Base-by-base conservation (phyloP, 2,888 invertebrate species). In the Harpalus rufipes region DNA sequence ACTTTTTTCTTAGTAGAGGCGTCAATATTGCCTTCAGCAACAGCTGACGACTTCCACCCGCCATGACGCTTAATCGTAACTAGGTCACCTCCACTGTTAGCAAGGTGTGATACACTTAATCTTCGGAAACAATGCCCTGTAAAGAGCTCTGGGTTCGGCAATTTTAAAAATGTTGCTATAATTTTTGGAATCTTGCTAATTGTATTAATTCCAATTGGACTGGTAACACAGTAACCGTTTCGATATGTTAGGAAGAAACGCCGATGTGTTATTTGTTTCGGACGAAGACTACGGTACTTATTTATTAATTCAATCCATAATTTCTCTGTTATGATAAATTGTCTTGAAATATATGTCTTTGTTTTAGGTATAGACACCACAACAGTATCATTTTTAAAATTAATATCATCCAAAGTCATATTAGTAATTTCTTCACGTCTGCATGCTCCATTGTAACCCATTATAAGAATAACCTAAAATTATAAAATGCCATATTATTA, bases 371-470 rank as follows among this genome's bases (percentile, higher is more conserved):
- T 51, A 32, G 16, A 84, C 25, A 84, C 74, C 61, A 76, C 61
- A 79, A 68, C 56, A 56, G 78, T 18, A 39, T 68, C n/a, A 25
- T 84, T 74, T 72, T 79, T 80, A 59, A 85, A 41, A 68, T 86
- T 72, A n/a, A 86, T 51, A 32, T 87, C 80, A 16, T 85, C 39
- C 2, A 85, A 32, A 68, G 80, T 32, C 78, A 87, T 79, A 16
- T 86, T 85, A 18, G 65, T 76, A 51, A 87, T 44, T 83, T 87
- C 86, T 21, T 85, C 80, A 12, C 63, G 44, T 44, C 86, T 81
- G 58, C 86, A 86, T 6, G 87, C 86, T 32, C 87, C 86, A 44
- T 78, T 63, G 76, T 87, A 85, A 14, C 81, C 86, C 76, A 86
- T 65, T 65, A 86, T 86, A 51, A 79, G 58, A 14, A 82, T 78